phyloP scores from a whole-genome alignment of 2,888 invertebrate species.

The Melangyna quadrimaculata region DNA sequence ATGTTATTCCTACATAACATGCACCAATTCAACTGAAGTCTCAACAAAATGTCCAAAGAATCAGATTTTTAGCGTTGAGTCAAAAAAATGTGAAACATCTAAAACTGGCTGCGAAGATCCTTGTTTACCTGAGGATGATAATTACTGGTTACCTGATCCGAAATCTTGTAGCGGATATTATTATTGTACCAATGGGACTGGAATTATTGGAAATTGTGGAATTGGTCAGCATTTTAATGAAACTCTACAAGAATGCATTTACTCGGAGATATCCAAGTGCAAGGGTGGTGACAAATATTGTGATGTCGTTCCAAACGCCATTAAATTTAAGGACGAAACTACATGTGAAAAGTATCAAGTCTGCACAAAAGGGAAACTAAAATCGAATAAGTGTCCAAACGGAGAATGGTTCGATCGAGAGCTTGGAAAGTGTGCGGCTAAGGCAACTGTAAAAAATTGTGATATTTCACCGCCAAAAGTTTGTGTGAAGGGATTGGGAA shows the following conservation, averaged over 20 bases:
- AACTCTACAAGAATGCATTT: conserved; percentile 72
- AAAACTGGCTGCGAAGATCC: conserved; percentile 74
- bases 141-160: conserved; percentile 73
- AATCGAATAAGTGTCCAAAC: conserved; percentile 61
- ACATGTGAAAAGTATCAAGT: conserved; percentile 72
- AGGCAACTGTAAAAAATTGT: conserved; percentile 59
- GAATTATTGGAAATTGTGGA: conserved; percentile 59
- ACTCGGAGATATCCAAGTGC: conserved; percentile 67
- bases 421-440: conserved; percentile 68
- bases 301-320: conserved; percentile 73
- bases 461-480: conserved; percentile 68
- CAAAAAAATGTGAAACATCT: conserved; percentile 38
- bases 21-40: conserved; percentile 73
- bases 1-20: conserved; percentile 75
- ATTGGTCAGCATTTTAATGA: conserved; percentile 73
- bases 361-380: conserved; percentile 72
- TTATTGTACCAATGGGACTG: conserved; percentile 49
- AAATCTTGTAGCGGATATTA: conserved; percentile 75
- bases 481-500: conserved; percentile 73
- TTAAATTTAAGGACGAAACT: conserved; percentile 73
- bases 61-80: conserved; percentile 64
- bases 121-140: conserved; percentile 71
- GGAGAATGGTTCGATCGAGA: conserved; percentile 71
- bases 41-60: conserved; percentile 67
- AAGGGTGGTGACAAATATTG: conserved; percentile 73